phyloP scores from a whole-genome alignment of 2,888 invertebrate genomes.

The Eulithis prunata region DNA sequence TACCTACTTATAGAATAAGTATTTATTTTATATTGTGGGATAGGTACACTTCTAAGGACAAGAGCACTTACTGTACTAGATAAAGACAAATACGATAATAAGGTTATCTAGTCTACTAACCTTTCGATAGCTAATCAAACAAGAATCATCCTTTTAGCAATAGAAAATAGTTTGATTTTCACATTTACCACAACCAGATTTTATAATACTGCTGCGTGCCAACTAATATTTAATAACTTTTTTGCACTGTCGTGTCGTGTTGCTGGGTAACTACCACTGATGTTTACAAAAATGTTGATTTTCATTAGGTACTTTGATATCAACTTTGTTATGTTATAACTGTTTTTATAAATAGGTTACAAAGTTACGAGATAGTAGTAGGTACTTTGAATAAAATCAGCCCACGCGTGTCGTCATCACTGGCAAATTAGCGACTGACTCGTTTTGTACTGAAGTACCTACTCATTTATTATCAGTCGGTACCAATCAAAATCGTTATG shows the following conservation, averaged over 20 bases:
- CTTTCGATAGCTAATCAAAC: constrained; percentile 48
- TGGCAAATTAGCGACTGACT: constrained; percentile 20
- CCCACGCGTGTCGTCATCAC: constrained; percentile 5
- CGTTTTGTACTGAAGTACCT: neutral
- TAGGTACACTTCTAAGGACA: constrained; percentile 17
- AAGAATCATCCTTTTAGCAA: constrained; percentile 20
- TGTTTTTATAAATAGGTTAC: constrained; percentile 17
- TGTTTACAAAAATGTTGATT: neutral
- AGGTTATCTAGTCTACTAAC: constrained; percentile 43
- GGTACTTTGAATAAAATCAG: neutral
- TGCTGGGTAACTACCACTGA: neutral
- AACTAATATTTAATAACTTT: too few species aligned
- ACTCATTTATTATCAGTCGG: neutral
- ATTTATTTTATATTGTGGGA: constrained; percentile 21
- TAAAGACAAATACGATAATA: constrained; percentile 26
- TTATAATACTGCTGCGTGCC: too few species aligned
- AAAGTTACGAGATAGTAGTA: constrained; percentile 16
- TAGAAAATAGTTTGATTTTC: constrained; percentile 4
- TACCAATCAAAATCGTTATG: neutral
- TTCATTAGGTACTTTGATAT: constrained; percentile 10
- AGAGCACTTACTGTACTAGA: constrained; percentile 24
- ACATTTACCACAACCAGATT: neutral
- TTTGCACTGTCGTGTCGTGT: neutral
- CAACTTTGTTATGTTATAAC: neutral
- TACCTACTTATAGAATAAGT: neutral